Base-by-base conservation (phyloP, 30 jellyfish, hydroid and myxozoan species). In the Phacellophora camtschatica region DNA sequence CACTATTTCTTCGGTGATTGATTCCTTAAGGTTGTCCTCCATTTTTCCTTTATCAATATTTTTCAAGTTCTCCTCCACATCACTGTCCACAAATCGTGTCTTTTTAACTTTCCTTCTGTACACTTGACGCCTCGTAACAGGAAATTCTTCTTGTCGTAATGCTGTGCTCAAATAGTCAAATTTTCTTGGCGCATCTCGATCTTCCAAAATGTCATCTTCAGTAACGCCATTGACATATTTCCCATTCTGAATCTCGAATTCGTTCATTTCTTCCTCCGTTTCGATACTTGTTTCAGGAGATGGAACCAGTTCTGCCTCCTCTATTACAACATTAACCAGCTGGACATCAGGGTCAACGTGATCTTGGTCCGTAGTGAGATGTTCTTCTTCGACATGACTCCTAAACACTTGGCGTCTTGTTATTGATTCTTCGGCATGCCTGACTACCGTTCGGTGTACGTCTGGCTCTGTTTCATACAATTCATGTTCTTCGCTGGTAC, bases 101-200 rank as follows among this genome's bases (percentile, higher is more conserved):
- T 45, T 71, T 25, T 32, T 37, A 19, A 66, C 61, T 24, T 34
- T 48, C 50, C 39, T 30, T 20, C 84, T 7, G 84, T 45, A 71
- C 20, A 71, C 84, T 42, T 71, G 71, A 12, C 84, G 66, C 42
- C 58, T 71, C 12, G 84, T 71, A 16, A 71, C 71, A n/a, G 66
- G 71, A 34, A 5, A 48, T 59, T 71, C 84, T 25, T 48, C 71
- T 48, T 71, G 84, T 20, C 84, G 66, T 8, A 71, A 24, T 8
- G 77, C 82, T 15, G 81, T 77, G 9, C 90, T 72, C 25, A 61
- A 67, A 28, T 46, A 61, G 46, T 54, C 77, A 19, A 77, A 58
- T 62, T 77, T 77, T 16, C 90, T 54, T 1, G 66, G 74, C 55
- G 46, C 18, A 28, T 36, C 71, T 18, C n/a, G 33, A 15, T 36